These are phyloP conservation scores for Saccostrea echinata DNA, from an alignment of 1,140 invertebrate genomes.

Conservation along the genomic window DNA sequence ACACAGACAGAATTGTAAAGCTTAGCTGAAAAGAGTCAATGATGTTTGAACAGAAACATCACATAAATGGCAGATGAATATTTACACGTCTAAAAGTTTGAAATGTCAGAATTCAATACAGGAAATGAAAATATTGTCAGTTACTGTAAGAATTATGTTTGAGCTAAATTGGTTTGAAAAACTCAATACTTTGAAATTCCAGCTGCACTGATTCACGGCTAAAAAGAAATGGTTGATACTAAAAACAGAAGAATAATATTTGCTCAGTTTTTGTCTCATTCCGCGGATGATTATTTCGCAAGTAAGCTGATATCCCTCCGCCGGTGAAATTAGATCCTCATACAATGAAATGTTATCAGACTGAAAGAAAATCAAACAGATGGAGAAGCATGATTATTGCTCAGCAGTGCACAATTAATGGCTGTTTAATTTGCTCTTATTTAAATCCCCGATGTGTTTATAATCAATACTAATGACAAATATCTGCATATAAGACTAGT, in stretches of 20 bases:
- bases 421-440: background rate
- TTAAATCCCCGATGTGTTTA: background rate
- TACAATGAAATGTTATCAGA: background rate
- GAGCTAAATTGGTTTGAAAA: background rate
- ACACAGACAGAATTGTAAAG: too few relatives aligned
- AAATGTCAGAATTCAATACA: background rate
- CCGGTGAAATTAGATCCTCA: background rate
- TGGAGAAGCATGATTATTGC: background rate
- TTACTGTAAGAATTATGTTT: too few relatives aligned
- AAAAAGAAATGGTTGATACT: background rate
- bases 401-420: background rate
- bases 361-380: slow-evolving; percentile 13
- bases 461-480: too few relatives aligned
- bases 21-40: too few relatives aligned
- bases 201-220: background rate
- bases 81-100: background rate
- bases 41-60: background rate
- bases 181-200: background rate
- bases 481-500: too few relatives aligned
- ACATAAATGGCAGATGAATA: background rate
- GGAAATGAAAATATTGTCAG: too few relatives aligned
- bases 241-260: slow-evolving; percentile 1
- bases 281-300: slow-evolving; percentile 2
- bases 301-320: background rate
- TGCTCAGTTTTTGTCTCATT: background rate